Conservation (phyloP, 2,113 vertebrate genomes). For the Alligator sinensis region DNA sequence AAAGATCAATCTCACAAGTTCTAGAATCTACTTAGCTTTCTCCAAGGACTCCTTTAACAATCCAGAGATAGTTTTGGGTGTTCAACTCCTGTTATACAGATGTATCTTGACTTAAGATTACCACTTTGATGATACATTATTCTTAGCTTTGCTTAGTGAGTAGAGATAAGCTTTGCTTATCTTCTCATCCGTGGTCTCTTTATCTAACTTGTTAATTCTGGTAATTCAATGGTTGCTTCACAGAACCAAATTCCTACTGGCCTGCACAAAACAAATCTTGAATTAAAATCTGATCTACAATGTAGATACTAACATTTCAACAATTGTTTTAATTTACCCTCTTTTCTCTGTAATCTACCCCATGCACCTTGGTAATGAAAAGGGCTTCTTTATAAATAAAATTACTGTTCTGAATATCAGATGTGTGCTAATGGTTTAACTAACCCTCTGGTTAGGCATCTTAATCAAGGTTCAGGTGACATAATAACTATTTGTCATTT, state of each 20-base stretch:
- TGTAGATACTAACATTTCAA: neutral
- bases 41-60: neutral
- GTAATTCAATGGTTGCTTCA: neutral
- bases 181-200: neutral
- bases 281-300: neutral
- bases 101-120: neutral
- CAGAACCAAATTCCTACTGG: neutral
- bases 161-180: neutral
- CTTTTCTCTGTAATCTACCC: neutral
- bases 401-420: neutral
- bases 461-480: neutral
- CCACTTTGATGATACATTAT: neutral
- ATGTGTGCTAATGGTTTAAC: neutral
- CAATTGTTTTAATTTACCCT: neutral
- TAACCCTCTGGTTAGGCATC: neutral
- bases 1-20: neutral
- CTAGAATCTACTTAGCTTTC: neutral
- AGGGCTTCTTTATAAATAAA: neutral
- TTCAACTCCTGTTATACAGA: neutral
- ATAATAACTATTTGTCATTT: neutral
- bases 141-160: neutral
- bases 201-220: neutral
- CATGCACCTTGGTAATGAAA: neutral
- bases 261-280: constrained; percentile 9
- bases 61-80: neutral